phyloP scores from a whole-genome alignment of 2,797 vertebrate genomes.

The Orientallactaga sibirica region DNA sequence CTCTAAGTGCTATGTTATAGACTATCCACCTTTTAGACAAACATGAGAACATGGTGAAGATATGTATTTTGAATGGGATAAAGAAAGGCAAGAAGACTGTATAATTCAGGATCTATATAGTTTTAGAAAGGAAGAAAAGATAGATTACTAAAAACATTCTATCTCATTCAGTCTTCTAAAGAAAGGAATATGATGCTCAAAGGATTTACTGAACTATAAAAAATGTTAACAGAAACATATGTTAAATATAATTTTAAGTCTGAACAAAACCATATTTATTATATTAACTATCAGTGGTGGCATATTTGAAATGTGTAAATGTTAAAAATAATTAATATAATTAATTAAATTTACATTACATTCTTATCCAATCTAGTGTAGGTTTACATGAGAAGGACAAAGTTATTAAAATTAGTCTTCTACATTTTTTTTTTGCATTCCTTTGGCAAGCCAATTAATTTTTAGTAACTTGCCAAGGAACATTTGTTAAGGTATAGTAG shows the following conservation, averaged over 20 bases:
- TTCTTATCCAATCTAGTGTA: constrained; percentile 9
- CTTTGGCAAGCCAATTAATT: constrained; percentile 67
- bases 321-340: constrained; percentile 31
- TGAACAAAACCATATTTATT: constrained; percentile 4
- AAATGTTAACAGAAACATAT: neutral
- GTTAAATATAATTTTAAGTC: neutral
- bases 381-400: constrained; percentile 47
- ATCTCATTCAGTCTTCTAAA: neutral
- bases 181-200: neutral
- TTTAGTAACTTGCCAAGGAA: constrained; percentile 25
- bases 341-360: constrained; percentile 5
- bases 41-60: neutral
- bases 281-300: neutral
- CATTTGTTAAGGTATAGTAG: constrained; percentile 24
- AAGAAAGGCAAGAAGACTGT: neutral
- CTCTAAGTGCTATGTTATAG: neutral
- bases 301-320: constrained; percentile 41
- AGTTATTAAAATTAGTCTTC: constrained; percentile 51
- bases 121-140: neutral
- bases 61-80: neutral
- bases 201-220: neutral
- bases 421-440: constrained; percentile 51
- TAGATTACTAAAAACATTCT: neutral
- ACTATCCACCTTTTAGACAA: neutral
- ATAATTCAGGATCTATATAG: neutral